Percentiles rank a stretch among this genome's conserved stretches.
Evolutionary conservation across 2,888 invertebrate species (phyloP).

Genomic region (Sceliomorpha sp.): DNA sequence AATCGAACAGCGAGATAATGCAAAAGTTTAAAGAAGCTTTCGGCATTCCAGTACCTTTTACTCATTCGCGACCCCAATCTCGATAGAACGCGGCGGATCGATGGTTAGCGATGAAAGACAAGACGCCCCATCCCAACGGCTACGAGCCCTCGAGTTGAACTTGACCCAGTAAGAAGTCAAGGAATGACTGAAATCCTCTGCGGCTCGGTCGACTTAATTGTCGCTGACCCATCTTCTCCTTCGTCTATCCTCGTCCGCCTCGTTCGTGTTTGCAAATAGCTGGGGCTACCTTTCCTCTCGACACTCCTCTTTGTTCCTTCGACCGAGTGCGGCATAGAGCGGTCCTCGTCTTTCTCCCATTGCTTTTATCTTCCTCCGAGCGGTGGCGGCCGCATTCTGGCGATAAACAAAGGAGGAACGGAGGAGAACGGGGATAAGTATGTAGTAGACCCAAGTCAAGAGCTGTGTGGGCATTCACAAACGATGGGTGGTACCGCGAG

Average conservation of each 20-base stretch:
- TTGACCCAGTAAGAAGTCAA: constrained; percentile 70
- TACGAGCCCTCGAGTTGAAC: constrained; percentile 66
- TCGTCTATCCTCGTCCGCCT: constrained; percentile 21
- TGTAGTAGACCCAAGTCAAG: no score
- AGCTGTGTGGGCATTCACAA: no score
- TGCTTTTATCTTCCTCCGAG: constrained; percentile 9
- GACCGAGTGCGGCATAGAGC: neutral
- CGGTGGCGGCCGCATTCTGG: no score
- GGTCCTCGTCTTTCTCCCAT: constrained; percentile 1
- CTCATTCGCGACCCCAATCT: constrained; percentile 2
- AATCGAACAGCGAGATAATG: no score
- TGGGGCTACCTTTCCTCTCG: constrained; percentile 10
- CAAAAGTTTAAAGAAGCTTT: no score
- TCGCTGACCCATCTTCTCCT: constrained; percentile 57
- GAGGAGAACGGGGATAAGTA: no score
- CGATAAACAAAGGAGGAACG: no score
- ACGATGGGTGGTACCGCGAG: neutral
- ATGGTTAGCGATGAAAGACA: constrained; percentile 6
- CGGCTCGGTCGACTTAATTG: constrained; percentile 61
- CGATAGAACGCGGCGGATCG: constrained; percentile 8
- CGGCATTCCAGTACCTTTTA: no score
- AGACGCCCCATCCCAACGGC: no score
- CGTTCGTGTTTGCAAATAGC: constrained; percentile 25
- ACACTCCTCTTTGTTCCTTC: neutral
- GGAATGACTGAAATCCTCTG: constrained; percentile 71